Base-by-base conservation (phyloP, 2,113 vertebrate species). In the Ochotona curzoniae region DNA sequence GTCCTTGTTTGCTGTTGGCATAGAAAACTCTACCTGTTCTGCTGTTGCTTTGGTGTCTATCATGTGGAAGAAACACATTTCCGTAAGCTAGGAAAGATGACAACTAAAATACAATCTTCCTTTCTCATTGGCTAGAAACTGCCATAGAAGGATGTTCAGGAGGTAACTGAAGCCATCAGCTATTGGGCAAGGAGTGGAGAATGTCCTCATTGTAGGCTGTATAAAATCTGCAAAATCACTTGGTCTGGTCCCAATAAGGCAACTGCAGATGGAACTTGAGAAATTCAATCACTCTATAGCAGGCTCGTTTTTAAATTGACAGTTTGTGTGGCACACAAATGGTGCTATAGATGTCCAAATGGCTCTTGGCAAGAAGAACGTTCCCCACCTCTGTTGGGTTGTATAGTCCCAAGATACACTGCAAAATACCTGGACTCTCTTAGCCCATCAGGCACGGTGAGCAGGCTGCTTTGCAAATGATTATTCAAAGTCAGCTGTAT, bases 101-200 rank as follows among this genome's bases (percentile, higher is more conserved):
- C 96, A 91, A 14, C 38, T 26, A 80, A 89, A 84, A 26, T 76
- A 5, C 25, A 74, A 28, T 9, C 0, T 89, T 57, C 84, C 47
- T 94, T 44, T 85, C 51, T 70, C 38, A 94, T 85, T 71, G 30
- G 23, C 67, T 94, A 23, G 20, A 66, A 54, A 91, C 21, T 83
- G 28, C 38, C 38, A 82, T 13, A 67, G 61, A 78, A 84, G 30
- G 26, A 13, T 64, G 35, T 5, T 49, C 28, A 32, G 15, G 4
- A 57, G 23, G 10, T 86, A 28, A 25, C 35, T 44, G 9, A 44
- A 20, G 25, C 18, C 26, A 28, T 87, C 35, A 63, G 73, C 54
- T 76, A 30, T 30, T 69, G 38, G 20, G 7, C 7, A 2, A 3
- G 20, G 20, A 28, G 66, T 2, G 44, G 3, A 4, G 81, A 30